Conservation (phyloP, 1,140 invertebrate species). For the Yoshiicerus persimilis region DNA sequence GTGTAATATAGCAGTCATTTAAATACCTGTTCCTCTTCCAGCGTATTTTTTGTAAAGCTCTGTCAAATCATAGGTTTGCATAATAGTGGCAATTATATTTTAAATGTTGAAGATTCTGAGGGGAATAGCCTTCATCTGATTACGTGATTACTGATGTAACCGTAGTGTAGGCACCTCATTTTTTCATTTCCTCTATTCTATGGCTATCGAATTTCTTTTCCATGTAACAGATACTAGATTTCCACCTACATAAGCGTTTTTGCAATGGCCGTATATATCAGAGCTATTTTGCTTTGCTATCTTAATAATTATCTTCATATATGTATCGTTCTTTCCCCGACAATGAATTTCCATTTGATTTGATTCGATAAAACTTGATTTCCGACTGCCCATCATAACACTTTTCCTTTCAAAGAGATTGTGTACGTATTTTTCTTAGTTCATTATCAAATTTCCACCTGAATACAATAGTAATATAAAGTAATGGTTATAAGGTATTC, state of each 20-base stretch:
- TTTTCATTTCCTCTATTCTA: neutral
- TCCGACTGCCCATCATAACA: neutral
- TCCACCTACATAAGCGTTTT: neutral
- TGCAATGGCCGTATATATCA: neutral
- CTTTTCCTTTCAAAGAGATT: neutral
- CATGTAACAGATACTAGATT: neutral
- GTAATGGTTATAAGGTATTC: too few species aligned
- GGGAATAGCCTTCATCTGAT: neutral
- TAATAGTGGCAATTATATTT: neutral
- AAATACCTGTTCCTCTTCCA: neutral
- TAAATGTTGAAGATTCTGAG: neutral
- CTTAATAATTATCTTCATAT: neutral
- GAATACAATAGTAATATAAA: neutral
- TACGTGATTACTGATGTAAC: neutral
- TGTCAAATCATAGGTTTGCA: neutral
- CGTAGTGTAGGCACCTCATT: neutral
- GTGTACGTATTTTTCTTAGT: neutral
- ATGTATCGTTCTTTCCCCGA: neutral
- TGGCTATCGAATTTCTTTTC: neutral
- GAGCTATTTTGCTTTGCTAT: neutral
- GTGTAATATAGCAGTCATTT: neutral
- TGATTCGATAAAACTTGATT: constrained; percentile 10
- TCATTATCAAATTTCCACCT: neutral
- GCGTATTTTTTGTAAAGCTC: neutral
- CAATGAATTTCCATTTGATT: constrained; percentile 14